phyloP scores from a whole-genome alignment of 2,888 invertebrate genomes.

The Leptinotarsa haldemani region DNA sequence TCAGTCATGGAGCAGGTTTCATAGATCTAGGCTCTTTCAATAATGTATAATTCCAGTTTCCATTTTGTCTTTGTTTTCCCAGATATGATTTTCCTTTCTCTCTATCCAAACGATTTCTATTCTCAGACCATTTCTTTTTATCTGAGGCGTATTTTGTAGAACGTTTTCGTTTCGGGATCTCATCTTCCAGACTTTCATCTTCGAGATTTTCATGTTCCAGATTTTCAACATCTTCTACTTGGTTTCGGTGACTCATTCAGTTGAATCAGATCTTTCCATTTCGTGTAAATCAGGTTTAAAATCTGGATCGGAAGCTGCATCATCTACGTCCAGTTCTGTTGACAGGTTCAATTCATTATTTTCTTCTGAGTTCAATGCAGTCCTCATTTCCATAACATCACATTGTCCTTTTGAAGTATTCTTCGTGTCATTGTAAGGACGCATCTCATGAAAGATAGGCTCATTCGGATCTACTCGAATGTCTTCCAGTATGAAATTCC shows the following conservation, averaged over 20 bases:
- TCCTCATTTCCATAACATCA: not conserved
- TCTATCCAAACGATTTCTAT: slow-evolving; percentile 27
- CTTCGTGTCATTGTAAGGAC: slow-evolving; percentile 5
- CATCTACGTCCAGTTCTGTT: slow-evolving; percentile 17
- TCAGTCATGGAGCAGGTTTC: slow-evolving; percentile 23
- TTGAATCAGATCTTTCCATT: slow-evolving; percentile 16
- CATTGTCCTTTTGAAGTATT: slow-evolving; percentile 13
- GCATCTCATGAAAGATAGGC: slow-evolving; percentile 17
- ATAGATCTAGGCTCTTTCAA: slow-evolving; percentile 24
- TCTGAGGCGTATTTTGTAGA: slow-evolving; percentile 18
- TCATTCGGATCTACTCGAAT: slow-evolving; percentile 18
- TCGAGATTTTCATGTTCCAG: slow-evolving; percentile 6
- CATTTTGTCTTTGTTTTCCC: slow-evolving; percentile 18
- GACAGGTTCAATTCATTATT: slow-evolving; percentile 11
- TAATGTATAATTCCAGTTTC: slow-evolving; percentile 20
- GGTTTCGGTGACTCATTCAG: slow-evolving; percentile 10
- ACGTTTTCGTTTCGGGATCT: slow-evolving; percentile 14
- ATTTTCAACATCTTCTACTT: slow-evolving; percentile 10
- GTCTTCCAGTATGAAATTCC: slow-evolving; percentile 17
- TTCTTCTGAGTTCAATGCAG: not conserved
- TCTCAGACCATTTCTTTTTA: slow-evolving; percentile 20
- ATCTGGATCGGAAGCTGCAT: slow-evolving; percentile 14
- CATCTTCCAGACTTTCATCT: slow-evolving; percentile 23
- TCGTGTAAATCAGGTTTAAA: slow-evolving; percentile 21
- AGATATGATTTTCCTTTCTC: slow-evolving; percentile 25